Base-by-base conservation (phyloP, 2,888 invertebrate species). In the Chirona hameri region DNA sequence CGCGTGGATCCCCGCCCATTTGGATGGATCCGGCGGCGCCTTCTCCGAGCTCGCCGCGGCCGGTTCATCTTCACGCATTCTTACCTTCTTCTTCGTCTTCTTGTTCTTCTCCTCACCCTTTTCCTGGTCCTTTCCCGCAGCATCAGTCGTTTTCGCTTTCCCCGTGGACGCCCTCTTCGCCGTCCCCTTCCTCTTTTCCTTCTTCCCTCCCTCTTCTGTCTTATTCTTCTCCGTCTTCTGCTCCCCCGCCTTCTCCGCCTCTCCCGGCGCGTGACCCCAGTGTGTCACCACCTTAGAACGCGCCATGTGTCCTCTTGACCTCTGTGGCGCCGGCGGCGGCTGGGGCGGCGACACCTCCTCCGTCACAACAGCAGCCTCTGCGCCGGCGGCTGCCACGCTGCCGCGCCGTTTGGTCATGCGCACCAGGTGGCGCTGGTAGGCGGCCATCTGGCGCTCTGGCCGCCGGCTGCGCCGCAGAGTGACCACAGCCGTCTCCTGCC, bases 391-490 rank as follows among this genome's bases (percentile, higher is more conserved):
- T 4, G 69, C 69, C 29, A 21, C 21, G 24, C 39, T 24, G 39
- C 46, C 12, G 76, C 46, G 76, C 24, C 46, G 76, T 24, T 81
- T 81, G 15, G 29, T 12, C 81, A 81, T 81, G 24, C 81, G 31
- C n/a, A 60, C n/a, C 15, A 81, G 65, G 57, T 81, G 81, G 39
- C 69, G 39, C 65, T 81, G 81, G 81, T 65, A 81, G n/a, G 81
- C 81, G 39, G 60, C 81, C 60, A 69, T 21, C 81, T 81, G 60
- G 9, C 81, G 60, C 65, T 48, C 76, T 2, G 76, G 76, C 24
- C 76, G 39, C 76, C 76, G 76, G 76, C 39, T 46, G 46, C 46
- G 76, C 10, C 76, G 76, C 46, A 76, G 76, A 46, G 39, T 76
- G 39, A 76, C 76, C n/a, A 76, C 76, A 24, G 76, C 81, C 55